Evolutionary conservation across 2,797 vertebrate genomes (phyloP).

Genomic region (Lagorchestes hirsutus): DNA sequence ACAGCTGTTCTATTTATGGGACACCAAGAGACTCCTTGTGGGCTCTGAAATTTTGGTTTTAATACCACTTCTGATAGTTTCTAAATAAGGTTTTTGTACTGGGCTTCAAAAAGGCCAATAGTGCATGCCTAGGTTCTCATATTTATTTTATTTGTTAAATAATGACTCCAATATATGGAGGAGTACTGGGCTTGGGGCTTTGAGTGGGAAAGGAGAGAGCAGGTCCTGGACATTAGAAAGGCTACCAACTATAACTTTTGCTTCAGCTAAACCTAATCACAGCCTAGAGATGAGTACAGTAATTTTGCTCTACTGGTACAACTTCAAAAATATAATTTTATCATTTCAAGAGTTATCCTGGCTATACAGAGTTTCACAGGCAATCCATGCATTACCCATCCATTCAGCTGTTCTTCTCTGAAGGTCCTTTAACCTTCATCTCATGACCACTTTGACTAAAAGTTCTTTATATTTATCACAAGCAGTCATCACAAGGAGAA

Average conservation of each 20-base stretch:
- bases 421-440: not conserved
- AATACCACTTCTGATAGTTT: not conserved
- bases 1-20: not conserved
- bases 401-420: not conserved
- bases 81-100: not conserved
- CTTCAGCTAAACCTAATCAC: not conserved
- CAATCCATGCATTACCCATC: not conserved
- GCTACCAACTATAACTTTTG: not conserved
- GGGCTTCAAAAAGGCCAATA: not conserved
- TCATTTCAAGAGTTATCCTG: not conserved
- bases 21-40: not conserved
- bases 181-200: not conserved
- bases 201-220: not conserved
- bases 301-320: not conserved
- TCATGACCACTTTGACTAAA: not conserved
- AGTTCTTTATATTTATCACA: not conserved
- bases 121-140: not conserved
- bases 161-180: not conserved
- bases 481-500: not conserved
- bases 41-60: not conserved
- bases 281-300: not conserved
- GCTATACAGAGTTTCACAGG: not conserved
- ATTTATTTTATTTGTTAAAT: not conserved
- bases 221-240: not conserved
- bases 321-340: not conserved